Evolutionary conservation across 2,888 invertebrate species (phyloP), one percentile per base, ranked within the genome.

Genomic region (Deladenus siricidicola): DNA sequence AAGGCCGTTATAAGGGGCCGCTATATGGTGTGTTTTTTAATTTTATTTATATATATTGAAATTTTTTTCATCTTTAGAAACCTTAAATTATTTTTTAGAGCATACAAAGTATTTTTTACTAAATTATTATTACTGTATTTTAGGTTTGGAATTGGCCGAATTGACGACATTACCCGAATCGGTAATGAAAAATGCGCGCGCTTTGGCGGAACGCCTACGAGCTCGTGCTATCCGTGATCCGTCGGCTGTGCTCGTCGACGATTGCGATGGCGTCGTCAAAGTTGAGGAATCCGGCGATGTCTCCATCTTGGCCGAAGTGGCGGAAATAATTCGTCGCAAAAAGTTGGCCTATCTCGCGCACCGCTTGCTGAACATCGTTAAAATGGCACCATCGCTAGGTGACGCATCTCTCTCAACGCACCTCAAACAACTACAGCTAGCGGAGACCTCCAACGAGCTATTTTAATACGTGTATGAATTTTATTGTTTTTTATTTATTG

Each of bases 61-160:
- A n/a, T 64, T 23, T 39, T 47, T 2, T 26, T 21, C 29, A 21
- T 59, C 17, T 48, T 42, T 50, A 50, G 26, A n/a, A n/a, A 19
- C 3, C 24, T 6, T 6, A 55, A 55, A 43, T n/a, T n/a, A n/a
- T n/a, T n/a, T n/a, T n/a, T n/a, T n/a, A n/a, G n/a, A n/a, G n/a
- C n/a, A n/a, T n/a, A n/a, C n/a, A n/a, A n/a, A n/a, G n/a, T n/a
- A n/a, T n/a, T n/a, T n/a, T n/a, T n/a, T n/a, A n/a, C n/a, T n/a
- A n/a, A n/a, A n/a, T n/a, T n/a, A n/a, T n/a, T n/a, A n/a, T n/a
- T n/a, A n/a, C n/a, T 23, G n/a, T 17, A 49, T 63, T 70, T 44
- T 71, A 81, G 58, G 80, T 79, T 72, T 82, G 52, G 80, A 80
- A 56, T 67, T 82, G 29, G 80, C 80, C 19, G 78, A 80, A 60